These are phyloP conservation scores for Siphamia tubifer DNA, from an alignment of 2,113 vertebrate species.

Conservation along the genomic window DNA sequence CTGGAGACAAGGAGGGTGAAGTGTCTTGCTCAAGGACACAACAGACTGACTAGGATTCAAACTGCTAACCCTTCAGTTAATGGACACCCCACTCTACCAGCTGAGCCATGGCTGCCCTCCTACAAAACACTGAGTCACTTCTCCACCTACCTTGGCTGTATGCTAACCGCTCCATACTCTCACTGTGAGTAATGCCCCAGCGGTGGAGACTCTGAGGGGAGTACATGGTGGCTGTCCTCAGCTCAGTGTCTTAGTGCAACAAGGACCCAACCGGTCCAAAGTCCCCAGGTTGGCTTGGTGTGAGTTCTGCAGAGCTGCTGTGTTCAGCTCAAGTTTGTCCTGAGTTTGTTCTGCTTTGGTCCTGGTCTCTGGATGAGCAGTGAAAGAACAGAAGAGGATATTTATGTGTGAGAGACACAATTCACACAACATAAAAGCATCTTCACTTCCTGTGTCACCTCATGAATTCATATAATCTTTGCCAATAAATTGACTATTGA, in stretches of 20 bases:
- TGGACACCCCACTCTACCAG: too few species aligned
- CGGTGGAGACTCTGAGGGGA: constrained; percentile 83
- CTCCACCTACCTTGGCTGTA: constrained; percentile 77
- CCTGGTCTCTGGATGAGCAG: not conserved
- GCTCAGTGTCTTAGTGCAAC: too few species aligned
- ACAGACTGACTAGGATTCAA: too few species aligned
- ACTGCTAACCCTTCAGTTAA: too few species aligned
- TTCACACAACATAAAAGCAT: too few species aligned
- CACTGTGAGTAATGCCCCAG: constrained; percentile 82
- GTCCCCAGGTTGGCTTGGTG: not conserved
- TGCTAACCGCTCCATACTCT: constrained; percentile 82
- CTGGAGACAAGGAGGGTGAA: too few species aligned
- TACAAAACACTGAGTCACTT: too few species aligned
- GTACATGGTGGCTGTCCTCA: constrained; percentile 68
- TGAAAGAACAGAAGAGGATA: too few species aligned
- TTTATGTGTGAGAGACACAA: too few species aligned
- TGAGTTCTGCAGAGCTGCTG: not conserved
- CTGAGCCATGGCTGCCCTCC: too few species aligned
- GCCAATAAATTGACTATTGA: not conserved
- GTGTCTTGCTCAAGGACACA: too few species aligned
- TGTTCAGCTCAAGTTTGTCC: not conserved
- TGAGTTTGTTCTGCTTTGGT: not conserved
- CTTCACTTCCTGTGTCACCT: not conserved
- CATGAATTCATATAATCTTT: not conserved
- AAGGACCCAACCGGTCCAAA: too few species aligned